phyloP scores from a whole-genome alignment of 2,113 vertebrate species.

The Diphyllodes magnificus region DNA sequence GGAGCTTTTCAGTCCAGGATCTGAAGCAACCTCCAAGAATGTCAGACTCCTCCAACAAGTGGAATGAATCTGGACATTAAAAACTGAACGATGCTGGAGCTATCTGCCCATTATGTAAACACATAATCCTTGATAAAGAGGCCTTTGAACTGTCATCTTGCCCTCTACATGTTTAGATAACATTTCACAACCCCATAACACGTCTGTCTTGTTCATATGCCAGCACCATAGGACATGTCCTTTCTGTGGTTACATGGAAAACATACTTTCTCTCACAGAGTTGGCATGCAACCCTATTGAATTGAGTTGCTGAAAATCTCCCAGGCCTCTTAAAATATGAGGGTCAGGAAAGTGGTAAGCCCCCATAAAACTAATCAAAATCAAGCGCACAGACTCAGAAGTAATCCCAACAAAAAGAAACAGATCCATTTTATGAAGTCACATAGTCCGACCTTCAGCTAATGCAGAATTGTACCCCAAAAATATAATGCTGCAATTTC shows the following conservation, averaged over 20 bases:
- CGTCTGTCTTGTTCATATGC: neutral
- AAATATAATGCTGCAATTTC: neutral
- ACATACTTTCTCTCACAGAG: neutral
- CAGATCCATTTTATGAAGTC: neutral
- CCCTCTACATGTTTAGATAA: neutral
- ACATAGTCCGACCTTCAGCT: neutral
- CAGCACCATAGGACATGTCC: neutral
- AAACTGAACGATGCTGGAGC: neutral
- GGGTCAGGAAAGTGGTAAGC: neutral
- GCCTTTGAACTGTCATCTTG: neutral
- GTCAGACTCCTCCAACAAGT: neutral
- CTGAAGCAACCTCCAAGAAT: neutral
- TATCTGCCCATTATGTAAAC: neutral
- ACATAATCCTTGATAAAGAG: neutral
- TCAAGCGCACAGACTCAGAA: accelerated
- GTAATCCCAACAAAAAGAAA: neutral
- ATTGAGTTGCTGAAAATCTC: neutral
- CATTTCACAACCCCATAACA: neutral
- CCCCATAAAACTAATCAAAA: neutral
- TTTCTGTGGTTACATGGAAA: neutral
- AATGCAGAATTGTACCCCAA: neutral
- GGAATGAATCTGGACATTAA: neutral
- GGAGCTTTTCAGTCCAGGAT: neutral
- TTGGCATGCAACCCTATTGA: neutral
- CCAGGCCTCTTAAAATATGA: neutral